phyloP scores from a whole-genome alignment of 37 sponge, comb jelly and placozoan genomes.

The Hormiphora californensis region DNA sequence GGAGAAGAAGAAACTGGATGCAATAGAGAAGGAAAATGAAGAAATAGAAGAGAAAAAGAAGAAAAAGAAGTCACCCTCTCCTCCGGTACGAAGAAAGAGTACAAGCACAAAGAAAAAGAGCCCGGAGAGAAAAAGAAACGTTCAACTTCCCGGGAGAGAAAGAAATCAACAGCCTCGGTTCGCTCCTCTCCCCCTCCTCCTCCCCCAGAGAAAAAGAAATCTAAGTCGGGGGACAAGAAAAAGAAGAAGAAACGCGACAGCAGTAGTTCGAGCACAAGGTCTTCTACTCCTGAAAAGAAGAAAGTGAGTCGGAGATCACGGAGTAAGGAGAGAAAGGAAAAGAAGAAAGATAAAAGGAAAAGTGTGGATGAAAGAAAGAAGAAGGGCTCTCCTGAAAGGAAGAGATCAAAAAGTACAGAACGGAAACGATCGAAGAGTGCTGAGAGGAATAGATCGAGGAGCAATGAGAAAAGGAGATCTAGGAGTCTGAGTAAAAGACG shows the following conservation, averaged over 20 bases:
- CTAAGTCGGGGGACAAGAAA: not conserved
- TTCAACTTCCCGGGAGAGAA: no score
- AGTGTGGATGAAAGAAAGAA: not conserved
- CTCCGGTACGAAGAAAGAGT: no score
- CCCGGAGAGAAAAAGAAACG: no score
- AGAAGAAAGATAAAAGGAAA: not conserved
- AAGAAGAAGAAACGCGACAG: constrained; percentile 17
- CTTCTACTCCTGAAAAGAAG: not conserved
- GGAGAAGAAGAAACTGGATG: not conserved
- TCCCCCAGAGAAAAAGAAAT: not conserved
- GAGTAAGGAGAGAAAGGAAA: not conserved
- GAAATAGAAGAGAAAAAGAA: no score
- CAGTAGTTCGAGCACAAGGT: no score
- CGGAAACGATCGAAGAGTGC: no score
- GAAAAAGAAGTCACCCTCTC: no score
- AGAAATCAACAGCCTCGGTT: no score
- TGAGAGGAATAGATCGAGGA: not conserved
- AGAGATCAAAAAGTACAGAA: not conserved
- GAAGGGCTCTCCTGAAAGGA: not conserved
- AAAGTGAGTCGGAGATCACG: not conserved
- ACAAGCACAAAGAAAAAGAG: no score
- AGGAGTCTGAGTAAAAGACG: not conserved
- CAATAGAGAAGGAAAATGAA: not conserved
- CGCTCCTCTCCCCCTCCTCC: no score
- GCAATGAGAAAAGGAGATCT: not conserved